Conservation (phyloP, 2,113 vertebrate genomes). For the Myotis yumanensis region DNA sequence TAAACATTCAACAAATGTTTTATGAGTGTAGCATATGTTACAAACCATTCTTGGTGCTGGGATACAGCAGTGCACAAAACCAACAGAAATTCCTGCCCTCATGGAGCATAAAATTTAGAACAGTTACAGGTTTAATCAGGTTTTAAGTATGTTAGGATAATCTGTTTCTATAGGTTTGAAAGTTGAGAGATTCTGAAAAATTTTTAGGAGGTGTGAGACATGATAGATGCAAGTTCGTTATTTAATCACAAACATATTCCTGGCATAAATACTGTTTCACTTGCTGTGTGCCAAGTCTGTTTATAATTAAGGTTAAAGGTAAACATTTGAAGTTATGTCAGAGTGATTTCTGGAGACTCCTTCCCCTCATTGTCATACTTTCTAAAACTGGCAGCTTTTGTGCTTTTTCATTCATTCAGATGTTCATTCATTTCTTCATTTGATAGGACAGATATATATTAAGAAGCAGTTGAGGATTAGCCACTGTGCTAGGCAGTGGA, state of each 20-base stretch:
- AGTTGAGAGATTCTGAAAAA: neutral
- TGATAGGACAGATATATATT: neutral
- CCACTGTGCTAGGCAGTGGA: neutral
- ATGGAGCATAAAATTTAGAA: slow-evolving; percentile 9
- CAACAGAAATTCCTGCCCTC: neutral
- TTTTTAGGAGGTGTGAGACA: neutral
- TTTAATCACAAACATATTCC: neutral
- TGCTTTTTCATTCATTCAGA: neutral
- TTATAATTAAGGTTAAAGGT: neutral
- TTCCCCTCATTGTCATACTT: neutral
- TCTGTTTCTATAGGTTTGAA: slow-evolving; percentile 17
- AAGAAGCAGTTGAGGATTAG: neutral
- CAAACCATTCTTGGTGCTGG: neutral
- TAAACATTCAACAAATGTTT: neutral
- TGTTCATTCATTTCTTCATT: neutral
- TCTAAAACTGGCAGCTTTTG: slow-evolving; percentile 4
- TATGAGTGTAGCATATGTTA: neutral
- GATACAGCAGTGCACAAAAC: neutral
- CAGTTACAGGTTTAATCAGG: neutral
- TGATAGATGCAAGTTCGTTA: neutral
- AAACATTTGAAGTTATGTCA: neutral
- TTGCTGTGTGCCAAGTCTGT: neutral
- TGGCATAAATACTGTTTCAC: neutral
- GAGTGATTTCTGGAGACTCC: neutral
- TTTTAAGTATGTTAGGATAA: slow-evolving; percentile 43